Conservation (phyloP, 2,113 vertebrate genomes). For the Protobothrops flavoviridis region DNA sequence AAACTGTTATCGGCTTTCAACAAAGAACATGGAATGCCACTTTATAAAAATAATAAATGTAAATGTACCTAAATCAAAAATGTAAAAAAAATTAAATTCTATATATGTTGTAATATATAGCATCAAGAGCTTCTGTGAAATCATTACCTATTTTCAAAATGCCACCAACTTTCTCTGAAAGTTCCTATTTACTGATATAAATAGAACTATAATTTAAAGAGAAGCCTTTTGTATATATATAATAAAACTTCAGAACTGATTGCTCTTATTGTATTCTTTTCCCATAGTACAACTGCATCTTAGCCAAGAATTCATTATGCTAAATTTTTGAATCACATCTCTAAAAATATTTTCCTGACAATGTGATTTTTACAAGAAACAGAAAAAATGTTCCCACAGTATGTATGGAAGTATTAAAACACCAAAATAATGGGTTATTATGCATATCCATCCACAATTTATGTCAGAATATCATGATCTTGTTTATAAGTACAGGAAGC, state of each 20-base stretch:
- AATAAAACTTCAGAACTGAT: neutral
- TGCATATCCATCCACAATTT: neutral
- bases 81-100: neutral
- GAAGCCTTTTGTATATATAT: neutral
- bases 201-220: neutral
- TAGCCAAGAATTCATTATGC: conserved; percentile 7
- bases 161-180: neutral
- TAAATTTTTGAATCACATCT: conserved; percentile 27
- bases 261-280: conserved; percentile 8
- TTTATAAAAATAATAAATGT: neutral
- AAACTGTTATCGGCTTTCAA: neutral
- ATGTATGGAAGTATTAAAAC: neutral
- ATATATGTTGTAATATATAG: neutral
- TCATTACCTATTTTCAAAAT: neutral
- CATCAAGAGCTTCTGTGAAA: neutral
- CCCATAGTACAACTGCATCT: neutral
- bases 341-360: conserved; percentile 25
- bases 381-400: conserved; percentile 13
- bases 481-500: neutral
- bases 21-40: neutral
- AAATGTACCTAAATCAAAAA: neutral
- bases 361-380: conserved; percentile 15
- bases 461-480: neutral
- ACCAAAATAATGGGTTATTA: neutral
- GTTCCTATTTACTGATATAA: conserved; percentile 2